Base-by-base conservation (phyloP, 1,140 invertebrate genomes). In the Mesaphorura yosii region DNA sequence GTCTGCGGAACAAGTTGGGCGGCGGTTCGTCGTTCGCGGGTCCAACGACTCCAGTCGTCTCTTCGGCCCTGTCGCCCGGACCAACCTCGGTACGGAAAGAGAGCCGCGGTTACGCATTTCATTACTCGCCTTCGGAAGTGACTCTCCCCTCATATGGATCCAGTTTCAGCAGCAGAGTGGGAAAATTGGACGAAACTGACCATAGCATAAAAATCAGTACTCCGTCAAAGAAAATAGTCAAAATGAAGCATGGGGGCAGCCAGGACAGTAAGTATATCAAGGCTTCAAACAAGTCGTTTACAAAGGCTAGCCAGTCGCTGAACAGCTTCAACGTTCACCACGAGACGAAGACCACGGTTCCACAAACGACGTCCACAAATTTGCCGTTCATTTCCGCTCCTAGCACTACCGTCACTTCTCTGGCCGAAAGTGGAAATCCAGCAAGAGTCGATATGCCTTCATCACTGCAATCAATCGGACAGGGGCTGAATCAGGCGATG, bases 241-340 rank as follows among this genome's bases (percentile, higher is more conserved):
- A 41, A 19, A 7, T 10, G 39, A 41, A 41, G 22, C n/a, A 17
- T 34, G 10, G 10, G n/a, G 17, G 39, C 7, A 41, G 7, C 7
- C 6, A 19, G 22, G 22, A 41, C 19, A 17, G 7, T 5, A 41
- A 41, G n/a, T n/a, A n/a, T n/a, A n/a, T n/a, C 5, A 41, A 12
- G 41, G 19, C 15, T 45, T 41, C 51, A 41, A 38, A 4, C 37
- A 10, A 41, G n/a, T 41, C n/a, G 39, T 6, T 41, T 6, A 41
- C 19, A 41, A 19, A 6, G 22, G 6, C 6, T 10, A 7, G 6
- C 19, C 19, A 41, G 39, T 41, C 7, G 38, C 39, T 55, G 5
- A 60, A 60, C 37, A 60, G 58, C 51, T 60, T 60, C 48, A 60
- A 60, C 51, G 46, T 57, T 28, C 54, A 56, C 25, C 51, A 56